Evolutionary conservation across 2,888 invertebrate species (phyloP).

Genomic region (Tortrix viridana): DNA sequence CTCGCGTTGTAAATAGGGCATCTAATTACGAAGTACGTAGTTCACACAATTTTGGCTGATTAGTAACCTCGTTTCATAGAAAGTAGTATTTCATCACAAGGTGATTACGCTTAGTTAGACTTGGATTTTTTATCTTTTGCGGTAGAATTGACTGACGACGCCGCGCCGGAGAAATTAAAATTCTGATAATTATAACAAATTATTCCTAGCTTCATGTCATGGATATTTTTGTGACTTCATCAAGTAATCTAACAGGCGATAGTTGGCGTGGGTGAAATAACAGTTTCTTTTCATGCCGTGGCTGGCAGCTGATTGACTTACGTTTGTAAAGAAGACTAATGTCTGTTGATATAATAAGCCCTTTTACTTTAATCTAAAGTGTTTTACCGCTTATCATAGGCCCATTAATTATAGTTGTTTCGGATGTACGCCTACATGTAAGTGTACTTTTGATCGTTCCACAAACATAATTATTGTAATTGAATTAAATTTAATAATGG

Average conservation of each 20-base stretch:
- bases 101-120: no score
- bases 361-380: slow-evolving; percentile 77
- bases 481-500: slow-evolving; percentile 80
- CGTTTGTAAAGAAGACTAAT: slow-evolving; percentile 53
- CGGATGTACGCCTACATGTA: slow-evolving; percentile 67
- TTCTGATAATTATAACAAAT: no score
- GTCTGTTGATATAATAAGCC: slow-evolving; percentile 60
- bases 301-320: slow-evolving; percentile 56
- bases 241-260: slow-evolving; percentile 15
- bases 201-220: background rate
- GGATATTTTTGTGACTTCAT: background rate
- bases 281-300: slow-evolving; percentile 31
- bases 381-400: slow-evolving; percentile 73
- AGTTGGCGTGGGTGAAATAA: slow-evolving; percentile 39
- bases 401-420: slow-evolving; percentile 73
- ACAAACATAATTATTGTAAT: slow-evolving; percentile 78
- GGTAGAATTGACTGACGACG: no score
- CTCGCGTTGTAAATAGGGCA: slow-evolving; percentile 28
- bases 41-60: no score
- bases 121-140: no score
- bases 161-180: no score
- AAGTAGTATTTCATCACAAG: no score
- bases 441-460: slow-evolving; percentile 49
- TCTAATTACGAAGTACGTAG: slow-evolving; percentile 15
- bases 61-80: no score